These are phyloP conservation scores for Pimephales promelas DNA, from an alignment of 2,113 vertebrate genomes.

Conservation along the genomic window DNA sequence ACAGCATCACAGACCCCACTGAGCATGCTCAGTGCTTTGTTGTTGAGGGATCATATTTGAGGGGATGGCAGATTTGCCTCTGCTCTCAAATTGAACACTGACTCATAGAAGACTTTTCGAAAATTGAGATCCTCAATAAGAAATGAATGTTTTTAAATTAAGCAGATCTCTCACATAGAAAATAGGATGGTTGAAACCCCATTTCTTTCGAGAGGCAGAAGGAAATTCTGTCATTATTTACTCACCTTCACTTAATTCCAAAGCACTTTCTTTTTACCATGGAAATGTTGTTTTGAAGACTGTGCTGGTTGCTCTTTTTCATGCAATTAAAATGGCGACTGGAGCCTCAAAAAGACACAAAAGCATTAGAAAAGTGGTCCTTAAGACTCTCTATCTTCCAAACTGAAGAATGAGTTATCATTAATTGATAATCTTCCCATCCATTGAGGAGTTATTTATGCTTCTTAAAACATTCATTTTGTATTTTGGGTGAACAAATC, in stretches of 20 bases:
- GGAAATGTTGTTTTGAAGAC: neutral
- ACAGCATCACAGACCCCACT: constrained; percentile 53
- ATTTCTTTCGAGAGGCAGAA: neutral
- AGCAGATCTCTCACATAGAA: neutral
- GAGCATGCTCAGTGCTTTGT: constrained; percentile 53
- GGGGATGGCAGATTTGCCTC: constrained; percentile 55
- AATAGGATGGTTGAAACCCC: neutral
- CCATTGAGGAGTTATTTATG: neutral
- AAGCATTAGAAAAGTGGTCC: neutral
- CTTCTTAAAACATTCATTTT: no score
- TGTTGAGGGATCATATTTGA: constrained; percentile 45
- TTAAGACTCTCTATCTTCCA: neutral
- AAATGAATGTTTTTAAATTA: neutral
- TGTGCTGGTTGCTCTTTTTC: neutral
- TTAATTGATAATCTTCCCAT: neutral
- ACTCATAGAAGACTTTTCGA: constrained; percentile 52
- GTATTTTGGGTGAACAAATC: neutral
- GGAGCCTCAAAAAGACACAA: neutral
- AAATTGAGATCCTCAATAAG: constrained; percentile 6
- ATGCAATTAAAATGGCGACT: neutral
- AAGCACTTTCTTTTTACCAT: neutral
- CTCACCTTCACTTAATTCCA: neutral
- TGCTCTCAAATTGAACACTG: constrained; percentile 40
- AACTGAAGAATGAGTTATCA: neutral
- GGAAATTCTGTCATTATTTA: no score